These are phyloP conservation scores for Apaloderma vittatum DNA, from an alignment of 2,113 vertebrate genomes.

Conservation along the genomic window DNA sequence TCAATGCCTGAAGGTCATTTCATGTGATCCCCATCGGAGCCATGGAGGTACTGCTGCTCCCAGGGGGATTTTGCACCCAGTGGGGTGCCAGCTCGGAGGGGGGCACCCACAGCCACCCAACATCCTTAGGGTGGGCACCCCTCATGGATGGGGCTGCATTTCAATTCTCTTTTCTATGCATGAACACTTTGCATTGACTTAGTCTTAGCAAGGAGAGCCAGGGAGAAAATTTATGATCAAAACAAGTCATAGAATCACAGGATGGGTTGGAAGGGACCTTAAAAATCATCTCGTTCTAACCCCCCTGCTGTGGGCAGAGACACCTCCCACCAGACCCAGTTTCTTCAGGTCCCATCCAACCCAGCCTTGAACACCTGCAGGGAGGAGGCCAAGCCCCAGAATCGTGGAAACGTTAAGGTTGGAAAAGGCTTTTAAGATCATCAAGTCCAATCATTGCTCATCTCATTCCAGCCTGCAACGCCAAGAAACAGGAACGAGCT, in stretches of 20 bases:
- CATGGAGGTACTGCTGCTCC: rapidly evolving
- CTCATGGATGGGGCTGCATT: rapidly evolving
- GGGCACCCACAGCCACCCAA: not conserved
- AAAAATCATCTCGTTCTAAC: not conserved
- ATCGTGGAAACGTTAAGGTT: no score
- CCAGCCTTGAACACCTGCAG: not conserved
- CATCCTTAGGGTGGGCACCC: rapidly evolving
- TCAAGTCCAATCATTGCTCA: no score
- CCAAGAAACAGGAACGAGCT: rapidly evolving
- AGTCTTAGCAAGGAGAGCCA: not conserved
- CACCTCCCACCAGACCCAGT: no score
- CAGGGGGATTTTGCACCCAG: not conserved
- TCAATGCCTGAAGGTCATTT: not conserved
- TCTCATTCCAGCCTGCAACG: not conserved
- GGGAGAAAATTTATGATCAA: rapidly evolving
- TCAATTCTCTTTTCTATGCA: rapidly evolving
- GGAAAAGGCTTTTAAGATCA: no score
- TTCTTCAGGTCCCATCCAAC: no score
- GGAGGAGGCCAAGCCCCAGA: not conserved
- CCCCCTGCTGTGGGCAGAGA: no score
- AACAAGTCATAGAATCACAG: not conserved
- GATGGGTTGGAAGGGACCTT: not conserved
- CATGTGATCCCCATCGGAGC: rapidly evolving
- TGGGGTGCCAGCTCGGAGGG: not conserved
- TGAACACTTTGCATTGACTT: not conserved